Conservation (phyloP, 2,888 invertebrate genomes). For the Conops quadrifasciatus region DNA sequence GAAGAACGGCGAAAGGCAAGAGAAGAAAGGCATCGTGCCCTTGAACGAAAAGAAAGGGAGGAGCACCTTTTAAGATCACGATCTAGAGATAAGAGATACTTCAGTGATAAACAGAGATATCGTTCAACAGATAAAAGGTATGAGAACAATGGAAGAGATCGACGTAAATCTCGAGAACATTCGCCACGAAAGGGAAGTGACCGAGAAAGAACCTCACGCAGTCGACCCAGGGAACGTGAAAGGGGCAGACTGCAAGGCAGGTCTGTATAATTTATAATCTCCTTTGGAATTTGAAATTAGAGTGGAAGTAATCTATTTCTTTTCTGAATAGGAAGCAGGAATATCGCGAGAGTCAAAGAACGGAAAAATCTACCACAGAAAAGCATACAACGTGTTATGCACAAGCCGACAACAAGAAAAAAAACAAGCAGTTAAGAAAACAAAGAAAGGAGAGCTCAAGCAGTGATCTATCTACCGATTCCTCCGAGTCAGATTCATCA, state of each 20-base stretch:
- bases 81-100: slow-evolving; percentile 23
- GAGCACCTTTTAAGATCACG: slow-evolving; percentile 26
- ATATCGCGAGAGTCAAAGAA: background rate
- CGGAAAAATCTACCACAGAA: background rate
- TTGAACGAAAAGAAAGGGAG: slow-evolving; percentile 23
- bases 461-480: slow-evolving; percentile 11
- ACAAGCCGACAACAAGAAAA: background rate
- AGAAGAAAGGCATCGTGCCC: slow-evolving; percentile 51
- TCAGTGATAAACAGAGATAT: background rate
- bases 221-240: background rate
- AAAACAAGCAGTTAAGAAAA: background rate
- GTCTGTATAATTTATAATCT: background rate
- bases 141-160: slow-evolving; percentile 1
- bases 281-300: background rate
- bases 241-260: background rate
- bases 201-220: background rate
- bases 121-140: background rate
- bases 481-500: slow-evolving; percentile 31
- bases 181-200: background rate
- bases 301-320: background rate
- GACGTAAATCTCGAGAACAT: background rate
- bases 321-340: background rate
- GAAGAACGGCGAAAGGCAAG: slow-evolving; percentile 50
- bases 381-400: background rate
- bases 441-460: background rate